Evolutionary conservation across 2,888 invertebrate genomes (phyloP).

Genomic region (Xestia sexstrigata): DNA sequence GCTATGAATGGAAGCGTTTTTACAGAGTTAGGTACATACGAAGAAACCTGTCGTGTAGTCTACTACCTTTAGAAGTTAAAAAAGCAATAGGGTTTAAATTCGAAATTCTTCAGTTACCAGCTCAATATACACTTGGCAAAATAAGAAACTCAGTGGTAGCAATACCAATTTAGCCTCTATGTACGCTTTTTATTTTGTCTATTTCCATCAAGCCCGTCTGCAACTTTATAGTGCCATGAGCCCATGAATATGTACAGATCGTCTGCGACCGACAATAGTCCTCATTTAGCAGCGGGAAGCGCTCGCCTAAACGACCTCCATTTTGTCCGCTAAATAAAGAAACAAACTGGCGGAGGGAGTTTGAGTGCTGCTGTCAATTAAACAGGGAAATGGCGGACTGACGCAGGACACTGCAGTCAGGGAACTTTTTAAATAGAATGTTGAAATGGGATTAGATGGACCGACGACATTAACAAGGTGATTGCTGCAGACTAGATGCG

Average conservation of each 20-base stretch:
- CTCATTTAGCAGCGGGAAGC: conserved; percentile 44
- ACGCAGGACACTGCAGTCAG: not conserved
- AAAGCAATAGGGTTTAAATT: not conserved
- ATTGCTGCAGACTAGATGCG: not conserved
- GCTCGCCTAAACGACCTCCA: conserved; percentile 30
- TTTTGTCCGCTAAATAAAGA: conserved; percentile 49
- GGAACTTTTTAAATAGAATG: not conserved
- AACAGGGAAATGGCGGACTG: not conserved
- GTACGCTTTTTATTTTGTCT: conserved; percentile 3
- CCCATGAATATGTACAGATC: conserved; percentile 44
- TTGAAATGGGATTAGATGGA: not conserved
- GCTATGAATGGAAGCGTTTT: not conserved
- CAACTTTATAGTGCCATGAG: conserved; percentile 2
- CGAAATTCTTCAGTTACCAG: not conserved
- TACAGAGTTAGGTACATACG: not conserved
- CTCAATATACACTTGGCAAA: not conserved
- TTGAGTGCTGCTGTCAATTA: conserved; percentile 29
- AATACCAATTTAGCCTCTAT: not conserved
- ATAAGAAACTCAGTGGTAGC: not conserved
- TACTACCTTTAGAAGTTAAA: not conserved
- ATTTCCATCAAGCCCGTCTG: conserved; percentile 8
- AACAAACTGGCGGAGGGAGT: conserved; percentile 17
- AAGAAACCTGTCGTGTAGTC: not conserved
- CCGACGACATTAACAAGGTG: not conserved
- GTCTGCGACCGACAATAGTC: conserved; percentile 48